Evolutionary conservation across 1,140 invertebrate species (phyloP), one percentile per base, ranked within the genome.

Genomic region (Dufourea novaeangliae): DNA sequence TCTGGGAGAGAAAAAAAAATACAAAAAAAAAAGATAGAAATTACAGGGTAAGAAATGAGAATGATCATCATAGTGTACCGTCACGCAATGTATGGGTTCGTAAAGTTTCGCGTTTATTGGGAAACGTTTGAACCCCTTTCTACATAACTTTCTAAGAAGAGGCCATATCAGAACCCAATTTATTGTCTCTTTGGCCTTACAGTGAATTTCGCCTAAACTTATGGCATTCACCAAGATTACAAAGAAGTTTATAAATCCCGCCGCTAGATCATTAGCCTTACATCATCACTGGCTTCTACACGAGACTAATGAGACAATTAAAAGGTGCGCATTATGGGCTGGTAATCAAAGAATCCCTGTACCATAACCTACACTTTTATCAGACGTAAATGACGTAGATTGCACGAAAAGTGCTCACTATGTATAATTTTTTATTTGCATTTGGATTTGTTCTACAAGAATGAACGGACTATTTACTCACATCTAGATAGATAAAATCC

Each of bases 111-210:
- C 46, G 72, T 52, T 71, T 62, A 54, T 72, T 62, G 41, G 67
- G 67, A 78, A 86, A 52, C 78, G 78, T 37, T 70, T 66, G 61
- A 80, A 77, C 57, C 63, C 62, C 70, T 86, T 83, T 54, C 52
- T 34, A 27, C 39, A 68, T 34, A 74, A 52, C 87, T 90, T 25
- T 11, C n/a, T 78, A 81, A 71, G 75, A 87, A 88, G 76, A 66
- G 74, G 77, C 50, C n/a, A 29, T 44, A 29, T 20, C 79, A 59
- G 66, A 63, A 72, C 88, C 88, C 87, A 86, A 69, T 88, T 90
- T 89, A 69, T 46, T 93, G 87, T 93, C 86, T 92, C 92, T 92
- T 91, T 88, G 91, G 88, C 92, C 92, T 93, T 93, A 93, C 92
- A 92, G 91, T 90, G 88, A 88, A 88, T 86, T n/a, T 46, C 81